phyloP scores from a whole-genome alignment of 2,797 vertebrate species.

The Champsocephalus gunnari region DNA sequence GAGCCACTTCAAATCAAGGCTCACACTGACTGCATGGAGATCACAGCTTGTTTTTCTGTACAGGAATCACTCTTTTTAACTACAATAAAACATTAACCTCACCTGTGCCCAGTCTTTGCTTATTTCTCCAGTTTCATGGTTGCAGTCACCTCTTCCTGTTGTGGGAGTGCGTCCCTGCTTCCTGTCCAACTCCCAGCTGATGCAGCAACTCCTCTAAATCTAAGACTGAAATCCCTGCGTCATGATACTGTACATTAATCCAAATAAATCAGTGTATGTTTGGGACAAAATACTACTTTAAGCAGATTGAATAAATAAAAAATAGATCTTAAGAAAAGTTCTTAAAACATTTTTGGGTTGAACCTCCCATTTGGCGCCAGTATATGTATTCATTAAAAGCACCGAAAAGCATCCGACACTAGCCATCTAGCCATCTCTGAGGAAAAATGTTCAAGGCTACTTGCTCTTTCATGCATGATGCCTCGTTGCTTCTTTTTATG shows the following conservation, averaged over 20 bases:
- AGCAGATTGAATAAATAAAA: background rate
- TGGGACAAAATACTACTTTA: background rate
- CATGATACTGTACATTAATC: slow-evolving; percentile 1
- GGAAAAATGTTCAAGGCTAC: background rate
- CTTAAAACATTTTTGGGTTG: background rate
- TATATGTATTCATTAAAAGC: background rate
- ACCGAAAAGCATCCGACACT: background rate
- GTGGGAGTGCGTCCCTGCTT: slow-evolving; percentile 37
- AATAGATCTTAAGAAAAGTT: background rate
- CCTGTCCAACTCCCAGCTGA: slow-evolving; percentile 77
- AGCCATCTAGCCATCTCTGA: background rate
- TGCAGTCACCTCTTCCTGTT: slow-evolving; percentile 57
- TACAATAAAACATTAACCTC: slow-evolving; percentile 11
- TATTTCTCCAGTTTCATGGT: slow-evolving; percentile 38
- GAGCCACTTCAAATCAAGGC: background rate
- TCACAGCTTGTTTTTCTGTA: background rate
- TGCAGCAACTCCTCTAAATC: slow-evolving; percentile 80
- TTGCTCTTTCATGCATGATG: background rate
- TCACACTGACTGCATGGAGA: background rate
- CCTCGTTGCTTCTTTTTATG: background rate
- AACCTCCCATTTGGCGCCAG: background rate
- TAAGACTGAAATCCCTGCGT: slow-evolving; percentile 43
- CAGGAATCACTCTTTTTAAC: background rate
- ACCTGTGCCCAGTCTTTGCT: slow-evolving; percentile 80
- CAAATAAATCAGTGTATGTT: background rate